phyloP scores from a whole-genome alignment of 35 echinoderm and acorn worm genomes.

The Holothuria glaberrima region DNA sequence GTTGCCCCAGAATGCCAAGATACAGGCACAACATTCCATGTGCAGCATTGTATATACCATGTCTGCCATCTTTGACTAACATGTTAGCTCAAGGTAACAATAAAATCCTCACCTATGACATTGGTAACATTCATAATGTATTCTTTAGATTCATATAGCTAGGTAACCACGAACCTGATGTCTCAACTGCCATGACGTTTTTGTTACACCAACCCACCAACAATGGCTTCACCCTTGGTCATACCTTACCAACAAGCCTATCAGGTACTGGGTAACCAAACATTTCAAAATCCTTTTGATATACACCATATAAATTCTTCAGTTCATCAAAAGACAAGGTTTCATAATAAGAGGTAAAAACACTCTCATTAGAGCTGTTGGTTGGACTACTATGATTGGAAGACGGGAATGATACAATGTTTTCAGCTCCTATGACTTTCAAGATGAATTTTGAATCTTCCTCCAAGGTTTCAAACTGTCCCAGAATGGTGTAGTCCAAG shows the following conservation, averaged over 20 bases:
- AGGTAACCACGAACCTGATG: too few species aligned
- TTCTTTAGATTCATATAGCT: too few species aligned
- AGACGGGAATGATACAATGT: conserved; percentile 70
- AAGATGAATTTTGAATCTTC: conserved; percentile 81
- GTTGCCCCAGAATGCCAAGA: too few species aligned
- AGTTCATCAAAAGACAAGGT: conserved; percentile 61
- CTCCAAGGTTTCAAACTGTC: conserved; percentile 88
- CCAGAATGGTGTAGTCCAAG: conserved; percentile 87
- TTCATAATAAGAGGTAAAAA: conserved; percentile 70
- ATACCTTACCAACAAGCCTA: neutral
- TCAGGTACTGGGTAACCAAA: conserved; percentile 71
- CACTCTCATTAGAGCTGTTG: conserved; percentile 70
- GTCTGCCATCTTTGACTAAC: too few species aligned
- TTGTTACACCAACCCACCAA: too few species aligned
- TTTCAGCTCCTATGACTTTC: conserved; percentile 27
- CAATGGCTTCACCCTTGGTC: neutral
- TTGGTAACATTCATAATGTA: too few species aligned
- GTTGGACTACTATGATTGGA: conserved; percentile 83
- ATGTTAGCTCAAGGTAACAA: too few species aligned
- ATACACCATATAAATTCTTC: conserved; percentile 73
- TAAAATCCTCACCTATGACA: too few species aligned
- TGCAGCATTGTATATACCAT: too few species aligned
- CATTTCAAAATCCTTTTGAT: conserved; percentile 78
- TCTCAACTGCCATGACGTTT: too few species aligned
- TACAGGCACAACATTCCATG: too few species aligned